Percentiles rank a stretch among this genome's conserved stretches.
Evolutionary conservation across 1,140 invertebrate genomes (phyloP).

Genomic region (Ceratina calcarata): DNA sequence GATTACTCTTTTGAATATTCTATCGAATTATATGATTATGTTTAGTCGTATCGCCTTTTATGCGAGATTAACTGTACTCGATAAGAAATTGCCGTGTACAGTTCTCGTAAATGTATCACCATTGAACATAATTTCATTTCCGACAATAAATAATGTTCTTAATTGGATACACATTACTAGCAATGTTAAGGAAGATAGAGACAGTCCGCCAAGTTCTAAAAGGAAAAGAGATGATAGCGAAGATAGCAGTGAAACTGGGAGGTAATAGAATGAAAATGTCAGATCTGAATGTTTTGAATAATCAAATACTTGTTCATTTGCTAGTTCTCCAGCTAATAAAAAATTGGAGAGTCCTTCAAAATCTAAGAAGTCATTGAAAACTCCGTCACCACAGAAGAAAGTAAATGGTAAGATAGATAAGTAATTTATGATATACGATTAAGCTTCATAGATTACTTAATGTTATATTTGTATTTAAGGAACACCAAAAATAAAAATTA

Average conservation of each 20-base stretch:
- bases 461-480: constrained; percentile 17
- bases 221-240: constrained; percentile 55
- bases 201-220: constrained; percentile 40
- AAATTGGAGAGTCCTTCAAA: constrained; percentile 43
- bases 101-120: constrained; percentile 4
- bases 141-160: constrained; percentile 52
- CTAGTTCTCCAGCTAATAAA: constrained; percentile 52
- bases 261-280: constrained; percentile 20
- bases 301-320: background rate
- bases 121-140: background rate
- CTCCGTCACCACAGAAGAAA: constrained; percentile 29
- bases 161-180: constrained; percentile 60
- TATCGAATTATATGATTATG: constrained; percentile 44
- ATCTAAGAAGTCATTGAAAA: constrained; percentile 28
- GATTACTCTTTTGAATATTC: background rate
- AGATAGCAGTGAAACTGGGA: constrained; percentile 16
- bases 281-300: background rate
- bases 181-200: constrained; percentile 33
- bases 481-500: constrained; percentile 30
- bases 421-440: background rate
- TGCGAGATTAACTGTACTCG: constrained; percentile 18
- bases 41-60: constrained; percentile 38
- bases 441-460: background rate
- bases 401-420: constrained; percentile 31
- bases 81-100: constrained; percentile 10